Evolutionary conservation across 2,797 vertebrate species (phyloP), one percentile per base, ranked within the genome.

Genomic region (Spizella passerina): DNA sequence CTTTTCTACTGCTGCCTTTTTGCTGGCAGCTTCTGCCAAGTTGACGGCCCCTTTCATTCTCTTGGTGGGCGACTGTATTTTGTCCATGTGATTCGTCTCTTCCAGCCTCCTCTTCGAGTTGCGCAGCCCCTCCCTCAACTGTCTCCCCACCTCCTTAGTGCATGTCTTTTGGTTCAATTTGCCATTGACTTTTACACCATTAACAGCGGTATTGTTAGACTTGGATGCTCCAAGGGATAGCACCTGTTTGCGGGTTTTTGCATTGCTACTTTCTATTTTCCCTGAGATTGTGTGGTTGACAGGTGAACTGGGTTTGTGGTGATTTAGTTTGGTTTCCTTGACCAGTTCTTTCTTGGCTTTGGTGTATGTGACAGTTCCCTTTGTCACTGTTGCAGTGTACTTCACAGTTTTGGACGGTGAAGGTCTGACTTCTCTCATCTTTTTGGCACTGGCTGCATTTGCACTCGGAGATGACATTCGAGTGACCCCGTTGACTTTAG

Each of bases 211-310:
- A 97, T 97, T 98, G 92, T 98, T 97, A 94, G 98, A 96, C 95
- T 97, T 98, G 98, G 99, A 99, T 98, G 98, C 98, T 94, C 99
- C 99, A 97, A 99, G 99, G 98, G 99, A 98, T 99, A 99, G 99
- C 99, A 99, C 99, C 99, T 99, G 99, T 99, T 99, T 99, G 98
- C 99, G 99, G 97, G 99, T 99, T 99, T 99, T 99, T 99, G 99
- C 99, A 99, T 99, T 99, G 99, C 99, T 99, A 99, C 99, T 99
- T 99, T 99, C 98, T 98, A 97, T 98, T 99, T 99, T 99, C 99
- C 99, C 99, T 99, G 99, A 99, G 99, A 99, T 98, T 98, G 98
- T 98, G 96, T 98, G 98, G 98, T 98, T 98, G 98, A 98, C 98
- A 96, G 98, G 98, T 98, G 98, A 98, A 98, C 98, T 98, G 98